Conservation (phyloP, 2,888 invertebrate genomes). For the Callyntrura sp. region DNA sequence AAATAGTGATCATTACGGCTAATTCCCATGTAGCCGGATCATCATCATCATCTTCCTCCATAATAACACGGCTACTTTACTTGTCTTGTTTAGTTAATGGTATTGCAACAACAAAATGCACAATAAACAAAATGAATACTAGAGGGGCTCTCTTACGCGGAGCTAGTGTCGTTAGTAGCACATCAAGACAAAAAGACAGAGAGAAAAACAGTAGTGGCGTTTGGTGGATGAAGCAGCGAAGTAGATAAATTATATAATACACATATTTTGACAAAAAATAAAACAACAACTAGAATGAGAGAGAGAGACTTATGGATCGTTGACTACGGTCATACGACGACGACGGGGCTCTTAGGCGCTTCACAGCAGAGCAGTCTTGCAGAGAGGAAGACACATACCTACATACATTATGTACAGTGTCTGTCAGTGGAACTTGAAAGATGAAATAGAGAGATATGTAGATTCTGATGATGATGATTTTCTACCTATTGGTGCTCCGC, state of each 20-base stretch:
- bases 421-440: not conserved
- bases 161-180: conserved; percentile 2
- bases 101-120: conserved; percentile 60
- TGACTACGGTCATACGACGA: not conserved
- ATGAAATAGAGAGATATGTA: not conserved
- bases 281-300: not conserved
- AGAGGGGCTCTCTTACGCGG: not conserved
- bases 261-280: conserved; percentile 15
- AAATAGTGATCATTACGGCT: conserved; percentile 75
- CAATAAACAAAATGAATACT: conserved; percentile 1
- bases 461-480: not conserved
- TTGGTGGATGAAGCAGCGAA: not conserved
- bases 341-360: conserved; percentile 19
- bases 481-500: too few relatives aligned
- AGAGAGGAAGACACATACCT: conserved; percentile 35
- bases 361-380: conserved; percentile 50
- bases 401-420: not conserved
- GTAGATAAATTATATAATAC: conserved; percentile 47
- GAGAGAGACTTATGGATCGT: conserved; percentile 46
- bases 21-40: conserved; percentile 72
- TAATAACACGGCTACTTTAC: conserved; percentile 70
- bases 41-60: conserved; percentile 53
- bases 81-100: conserved; percentile 68
- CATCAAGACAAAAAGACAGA: too few relatives aligned
- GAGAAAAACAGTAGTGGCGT: not conserved